Evolutionary conservation across 2,797 vertebrate species (phyloP).

Genomic region (Nannoperca australis): DNA sequence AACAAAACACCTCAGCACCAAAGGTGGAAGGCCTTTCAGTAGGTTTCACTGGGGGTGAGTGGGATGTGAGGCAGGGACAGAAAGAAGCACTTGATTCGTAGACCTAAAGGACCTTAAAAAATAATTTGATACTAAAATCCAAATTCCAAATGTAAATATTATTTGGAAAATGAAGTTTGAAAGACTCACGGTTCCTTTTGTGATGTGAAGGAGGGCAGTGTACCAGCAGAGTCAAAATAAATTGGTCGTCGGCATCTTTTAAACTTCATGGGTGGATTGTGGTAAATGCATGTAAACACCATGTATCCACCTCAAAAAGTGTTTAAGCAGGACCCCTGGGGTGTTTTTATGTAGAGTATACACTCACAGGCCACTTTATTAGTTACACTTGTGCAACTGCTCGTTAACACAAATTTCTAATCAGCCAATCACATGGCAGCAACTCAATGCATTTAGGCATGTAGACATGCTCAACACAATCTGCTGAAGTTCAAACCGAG

Average conservation of each 20-base stretch:
- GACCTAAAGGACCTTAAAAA: background rate
- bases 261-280: slow-evolving; percentile 2
- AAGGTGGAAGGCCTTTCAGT: slow-evolving; percentile 7
- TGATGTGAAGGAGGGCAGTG: background rate
- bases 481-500: no score
- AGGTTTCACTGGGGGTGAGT: background rate
- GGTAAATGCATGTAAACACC: background rate
- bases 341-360: background rate
- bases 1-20: slow-evolving; percentile 23
- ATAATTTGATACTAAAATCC: background rate
- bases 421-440: no score
- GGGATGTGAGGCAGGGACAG: slow-evolving; percentile 9
- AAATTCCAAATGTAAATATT: background rate
- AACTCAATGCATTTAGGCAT: no score
- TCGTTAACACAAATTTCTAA: no score
- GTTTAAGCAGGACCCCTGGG: background rate
- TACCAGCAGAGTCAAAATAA: slow-evolving; percentile 1
- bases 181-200: background rate
- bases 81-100: background rate
- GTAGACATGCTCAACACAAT: no score
- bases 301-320: background rate
- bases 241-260: background rate
- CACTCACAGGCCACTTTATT: no score
- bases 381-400: no score
- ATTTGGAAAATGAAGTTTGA: slow-evolving; percentile 3